A percentile compares a stretch with the other conserved stretches of the same genome.
phyloP scores from a whole-genome alignment of 2,113 vertebrate species.

The Grus americana region DNA sequence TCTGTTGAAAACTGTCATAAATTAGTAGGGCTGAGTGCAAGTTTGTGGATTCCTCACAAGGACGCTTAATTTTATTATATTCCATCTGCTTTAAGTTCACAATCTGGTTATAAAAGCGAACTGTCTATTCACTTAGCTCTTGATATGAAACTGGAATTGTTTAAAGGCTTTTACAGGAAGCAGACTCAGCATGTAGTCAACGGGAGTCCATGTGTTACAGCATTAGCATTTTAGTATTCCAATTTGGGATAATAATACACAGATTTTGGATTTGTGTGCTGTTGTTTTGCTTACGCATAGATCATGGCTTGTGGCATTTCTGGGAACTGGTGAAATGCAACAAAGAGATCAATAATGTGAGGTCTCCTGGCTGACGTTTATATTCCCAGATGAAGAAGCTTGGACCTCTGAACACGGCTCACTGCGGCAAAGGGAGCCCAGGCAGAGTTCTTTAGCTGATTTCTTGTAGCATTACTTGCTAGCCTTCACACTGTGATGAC shows the following conservation, averaged over 20 bases:
- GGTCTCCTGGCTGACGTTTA: background rate
- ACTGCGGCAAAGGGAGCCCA: background rate
- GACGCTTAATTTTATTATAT: background rate
- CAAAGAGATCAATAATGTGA: background rate
- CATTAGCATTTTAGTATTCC: background rate
- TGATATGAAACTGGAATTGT: background rate
- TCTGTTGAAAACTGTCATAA: background rate
- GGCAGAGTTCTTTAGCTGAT: background rate
- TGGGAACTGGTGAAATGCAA: background rate
- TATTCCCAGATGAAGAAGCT: background rate
- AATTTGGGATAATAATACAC: background rate
- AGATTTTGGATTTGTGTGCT: background rate
- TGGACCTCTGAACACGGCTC: background rate
- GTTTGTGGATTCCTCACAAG: background rate
- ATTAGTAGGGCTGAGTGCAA: background rate
- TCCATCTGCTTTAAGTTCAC: constrained; percentile 8
- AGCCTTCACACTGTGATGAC: background rate
- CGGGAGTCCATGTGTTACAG: background rate
- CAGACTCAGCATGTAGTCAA: background rate
- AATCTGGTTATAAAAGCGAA: background rate
- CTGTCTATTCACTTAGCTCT: background rate
- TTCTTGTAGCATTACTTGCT: background rate
- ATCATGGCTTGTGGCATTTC: background rate
- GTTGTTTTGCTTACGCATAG: background rate
- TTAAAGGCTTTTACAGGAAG: constrained; percentile 4